These are phyloP conservation scores for Diuraphis noxia DNA, from an alignment of 1,140 invertebrate genomes.

Conservation along the genomic window DNA sequence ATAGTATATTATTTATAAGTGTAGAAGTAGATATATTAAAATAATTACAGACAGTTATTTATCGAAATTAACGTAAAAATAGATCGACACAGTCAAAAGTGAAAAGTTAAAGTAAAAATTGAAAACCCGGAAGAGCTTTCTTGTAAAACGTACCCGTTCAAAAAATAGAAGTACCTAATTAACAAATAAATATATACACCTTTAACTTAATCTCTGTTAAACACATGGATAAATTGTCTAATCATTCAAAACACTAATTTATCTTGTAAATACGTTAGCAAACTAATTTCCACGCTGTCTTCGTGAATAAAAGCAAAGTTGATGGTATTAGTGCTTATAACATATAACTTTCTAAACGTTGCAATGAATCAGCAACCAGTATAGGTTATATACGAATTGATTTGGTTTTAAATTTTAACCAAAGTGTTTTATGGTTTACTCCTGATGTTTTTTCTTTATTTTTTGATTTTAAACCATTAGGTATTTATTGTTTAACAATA, in stretches of 20 bases:
- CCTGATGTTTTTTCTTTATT: background rate
- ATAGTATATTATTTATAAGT: background rate
- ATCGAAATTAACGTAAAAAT: background rate
- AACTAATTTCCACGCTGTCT: background rate
- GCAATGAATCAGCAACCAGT: background rate
- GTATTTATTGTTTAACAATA: background rate
- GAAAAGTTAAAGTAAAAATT: background rate
- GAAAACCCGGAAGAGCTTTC: background rate
- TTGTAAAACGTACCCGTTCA: background rate
- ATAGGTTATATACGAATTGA: background rate
- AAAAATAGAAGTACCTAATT: background rate
- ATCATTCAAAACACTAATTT: background rate
- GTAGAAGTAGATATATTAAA: background rate
- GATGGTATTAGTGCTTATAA: background rate
- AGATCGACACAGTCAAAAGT: background rate
- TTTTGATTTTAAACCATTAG: background rate
- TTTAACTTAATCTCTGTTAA: background rate
- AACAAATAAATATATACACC: background rate
- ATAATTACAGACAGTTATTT: background rate
- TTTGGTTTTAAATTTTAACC: background rate
- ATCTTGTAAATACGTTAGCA: background rate
- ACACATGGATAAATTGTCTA: background rate
- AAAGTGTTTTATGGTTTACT: background rate
- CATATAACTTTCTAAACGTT: conserved; percentile 1
- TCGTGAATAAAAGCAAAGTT: background rate